Evolutionary conservation across 2,797 vertebrate species (phyloP), one percentile per base, ranked within the genome.

Genomic region (Danio kyathit): DNA sequence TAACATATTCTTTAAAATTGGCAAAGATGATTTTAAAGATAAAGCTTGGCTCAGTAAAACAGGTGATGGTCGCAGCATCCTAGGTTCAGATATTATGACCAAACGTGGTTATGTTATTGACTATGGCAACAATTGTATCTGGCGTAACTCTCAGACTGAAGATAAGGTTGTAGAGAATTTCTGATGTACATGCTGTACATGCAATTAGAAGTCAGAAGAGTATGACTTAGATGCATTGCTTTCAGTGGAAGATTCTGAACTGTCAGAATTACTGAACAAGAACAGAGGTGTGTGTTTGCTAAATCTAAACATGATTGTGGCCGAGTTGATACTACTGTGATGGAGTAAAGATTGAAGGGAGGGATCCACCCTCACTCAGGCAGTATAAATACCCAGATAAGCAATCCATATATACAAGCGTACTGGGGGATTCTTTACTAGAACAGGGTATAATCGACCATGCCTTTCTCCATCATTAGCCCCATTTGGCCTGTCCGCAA

Each of bases 41-140:
- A 17, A 65, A 17, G 41, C 41, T 5, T 65, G 64, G 54, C 40
- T 57, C 17, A 77, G 63, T 5, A 77, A 6, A 54, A 76, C 49
- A 2, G 61, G 74, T 17, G 61, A 76, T 65, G 61, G 61, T 52
- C 3, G 38, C 8, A 57, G 7, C 29, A 77, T 67, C 0, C 46
- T 66, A 46, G 49, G 63, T 44, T 67, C 49, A 66, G 75, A 77
- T 4, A 41, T 76, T 9, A 76, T 66, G 61, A 56, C 29, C 5
- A 66, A n/a, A n/a, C n/a, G 7, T 77, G 75, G 63, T n/a, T 77
- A 66, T 48, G 56, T 77, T 5, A 67, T 57, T 67, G 51, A 77
- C 5, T 77, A 67, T 57, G 40, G 51, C 8, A 67, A 67, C 17
- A 67, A n/a, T 7, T 56, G 60, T 43, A 76, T 65, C 17, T 46